Percentiles rank a stretch among this genome's conserved stretches.
Evolutionary conservation across 1,140 invertebrate species (phyloP).

Genomic region (Sycophaga agraensis): DNA sequence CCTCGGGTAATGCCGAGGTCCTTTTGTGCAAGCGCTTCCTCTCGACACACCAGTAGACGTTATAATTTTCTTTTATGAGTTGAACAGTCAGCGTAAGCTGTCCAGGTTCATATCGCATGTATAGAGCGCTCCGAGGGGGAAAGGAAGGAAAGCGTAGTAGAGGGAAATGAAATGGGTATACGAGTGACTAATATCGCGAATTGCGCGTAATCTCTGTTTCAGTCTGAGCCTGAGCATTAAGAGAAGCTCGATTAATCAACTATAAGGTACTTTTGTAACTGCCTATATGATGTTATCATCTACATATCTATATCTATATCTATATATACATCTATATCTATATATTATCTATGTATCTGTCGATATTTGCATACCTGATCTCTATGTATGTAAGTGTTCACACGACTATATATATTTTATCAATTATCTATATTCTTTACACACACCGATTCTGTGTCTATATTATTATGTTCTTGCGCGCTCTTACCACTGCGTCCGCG

Average conservation of each 20-base stretch:
- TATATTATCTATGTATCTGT: conserved; percentile 41
- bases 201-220: conserved; percentile 59
- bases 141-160: conserved; percentile 19
- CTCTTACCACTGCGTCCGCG: not conserved
- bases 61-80: not conserved
- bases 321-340: conserved; percentile 6
- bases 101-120: not conserved
- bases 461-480: not conserved
- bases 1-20: too few species aligned
- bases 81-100: not conserved
- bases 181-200: conserved; percentile 50
- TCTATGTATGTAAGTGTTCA: conserved; percentile 37
- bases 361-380: conserved; percentile 40
- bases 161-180: conserved; percentile 13
- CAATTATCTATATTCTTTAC: not conserved
- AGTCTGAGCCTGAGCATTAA: conserved; percentile 58
- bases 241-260: conserved; percentile 58
- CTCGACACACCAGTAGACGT: not conserved
- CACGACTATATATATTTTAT: conserved; percentile 20
- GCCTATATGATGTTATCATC: conserved; percentile 57
- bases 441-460: conserved; percentile 39
- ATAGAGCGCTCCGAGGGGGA: conserved; percentile 4
- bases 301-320: conserved; percentile 32
- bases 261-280: conserved; percentile 59
- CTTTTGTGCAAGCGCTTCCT: not conserved